Evolutionary conservation across 2,113 vertebrate species (phyloP).

Genomic region (Prochilodus magdalenae): DNA sequence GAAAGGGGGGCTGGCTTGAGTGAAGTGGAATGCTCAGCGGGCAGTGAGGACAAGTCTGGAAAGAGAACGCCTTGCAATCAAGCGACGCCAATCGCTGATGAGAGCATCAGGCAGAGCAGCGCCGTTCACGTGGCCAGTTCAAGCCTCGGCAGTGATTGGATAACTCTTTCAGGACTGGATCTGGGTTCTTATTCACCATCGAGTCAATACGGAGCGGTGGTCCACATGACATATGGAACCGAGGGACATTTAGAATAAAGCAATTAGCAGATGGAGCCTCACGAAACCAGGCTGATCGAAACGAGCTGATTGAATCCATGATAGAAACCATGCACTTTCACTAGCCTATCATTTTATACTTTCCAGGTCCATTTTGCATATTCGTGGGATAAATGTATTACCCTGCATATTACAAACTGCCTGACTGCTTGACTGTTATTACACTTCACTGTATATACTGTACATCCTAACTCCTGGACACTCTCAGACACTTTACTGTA

Average conservation of each 20-base stretch:
- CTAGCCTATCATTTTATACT: not conserved
- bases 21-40: not conserved
- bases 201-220: not conserved
- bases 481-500: no score
- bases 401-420: no score
- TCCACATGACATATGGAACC: not conserved
- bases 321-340: not conserved
- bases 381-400: no score
- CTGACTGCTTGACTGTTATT: no score
- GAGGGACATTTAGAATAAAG: not conserved
- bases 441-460: no score
- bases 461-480: no score
- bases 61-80: not conserved
- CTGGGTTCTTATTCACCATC: not conserved
- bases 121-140: not conserved
- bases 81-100: constrained; percentile 15
- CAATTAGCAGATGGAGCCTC: not conserved
- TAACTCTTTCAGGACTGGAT: not conserved
- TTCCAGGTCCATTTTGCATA: not conserved
- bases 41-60: not conserved
- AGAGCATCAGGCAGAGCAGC: not conserved
- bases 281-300: not conserved
- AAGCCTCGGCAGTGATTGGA: not conserved
- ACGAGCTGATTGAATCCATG: not conserved
- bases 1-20: not conserved